Evolutionary conservation across 2,888 invertebrate genomes (phyloP).

Genomic region (Zelleria hepariella): DNA sequence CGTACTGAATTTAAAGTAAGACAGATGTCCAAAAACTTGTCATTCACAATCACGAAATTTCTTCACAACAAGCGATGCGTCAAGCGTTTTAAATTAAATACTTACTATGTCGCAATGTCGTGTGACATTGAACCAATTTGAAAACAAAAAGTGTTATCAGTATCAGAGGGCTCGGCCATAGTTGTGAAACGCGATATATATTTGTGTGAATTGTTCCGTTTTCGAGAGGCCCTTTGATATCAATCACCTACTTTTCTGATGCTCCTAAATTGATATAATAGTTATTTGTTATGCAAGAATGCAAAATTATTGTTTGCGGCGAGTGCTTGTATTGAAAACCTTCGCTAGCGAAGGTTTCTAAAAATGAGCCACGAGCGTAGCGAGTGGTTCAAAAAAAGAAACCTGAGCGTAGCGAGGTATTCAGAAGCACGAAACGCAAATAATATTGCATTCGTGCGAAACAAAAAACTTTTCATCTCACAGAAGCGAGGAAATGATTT

Average conservation of each 20-base stretch:
- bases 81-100: constrained; percentile 1
- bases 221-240: not conserved
- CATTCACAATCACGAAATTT: not conserved
- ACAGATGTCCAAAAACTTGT: not conserved
- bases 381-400: too few relatives aligned
- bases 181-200: constrained; percentile 2
- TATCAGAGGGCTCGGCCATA: constrained; percentile 37
- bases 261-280: not conserved
- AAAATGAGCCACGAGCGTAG: too few relatives aligned
- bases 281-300: too few relatives aligned
- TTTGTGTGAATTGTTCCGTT: too few relatives aligned
- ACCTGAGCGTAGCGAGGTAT: too few relatives aligned
- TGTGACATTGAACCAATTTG: constrained; percentile 56
- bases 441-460: too few relatives aligned
- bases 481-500: too few relatives aligned
- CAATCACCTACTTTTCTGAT: constrained; percentile 14
- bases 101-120: constrained; percentile 36
- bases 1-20: not conserved
- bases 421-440: too few relatives aligned
- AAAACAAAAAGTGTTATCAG: constrained; percentile 56
- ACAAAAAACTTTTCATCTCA: too few relatives aligned
- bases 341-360: too few relatives aligned
- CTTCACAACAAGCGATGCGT: not conserved
- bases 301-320: not conserved
- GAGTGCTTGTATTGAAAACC: too few relatives aligned